Conservation (phyloP, 2,113 vertebrate genomes). For the Candoia aspera region DNA sequence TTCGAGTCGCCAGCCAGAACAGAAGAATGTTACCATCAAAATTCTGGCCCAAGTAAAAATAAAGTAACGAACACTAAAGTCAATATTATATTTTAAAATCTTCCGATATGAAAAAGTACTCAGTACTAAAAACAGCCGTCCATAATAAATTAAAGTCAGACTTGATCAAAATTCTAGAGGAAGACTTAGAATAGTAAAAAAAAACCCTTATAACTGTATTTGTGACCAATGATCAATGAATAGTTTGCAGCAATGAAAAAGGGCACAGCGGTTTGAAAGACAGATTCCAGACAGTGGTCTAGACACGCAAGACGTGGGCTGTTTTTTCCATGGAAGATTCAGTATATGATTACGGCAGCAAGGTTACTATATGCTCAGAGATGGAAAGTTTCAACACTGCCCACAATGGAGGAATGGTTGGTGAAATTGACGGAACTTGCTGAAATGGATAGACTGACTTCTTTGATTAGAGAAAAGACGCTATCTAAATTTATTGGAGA, state of each 20-base stretch:
- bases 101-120: conserved; percentile 23
- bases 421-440: no score
- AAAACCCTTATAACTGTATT: conserved; percentile 35
- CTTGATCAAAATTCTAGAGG: not conserved
- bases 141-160: conserved; percentile 49
- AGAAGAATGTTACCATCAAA: no score
- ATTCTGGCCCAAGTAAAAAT: not conserved
- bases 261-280: not conserved
- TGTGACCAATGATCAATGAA: conserved; percentile 38
- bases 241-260: conserved; percentile 27
- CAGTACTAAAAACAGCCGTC: not conserved
- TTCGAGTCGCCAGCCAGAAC: no score
- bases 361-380: no score
- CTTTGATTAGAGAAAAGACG: no score
- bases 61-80: not conserved
- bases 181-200: conserved; percentile 17
- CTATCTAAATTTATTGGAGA: no score
- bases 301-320: not conserved
- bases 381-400: no score
- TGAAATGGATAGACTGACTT: no score
- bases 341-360: no score
- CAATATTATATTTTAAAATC: not conserved
- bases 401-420: no score
- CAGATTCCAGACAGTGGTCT: not conserved
- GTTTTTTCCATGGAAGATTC: no score